phyloP scores from a whole-genome alignment of 2,888 invertebrate species.

The Cataglyphis altisquamis region DNA sequence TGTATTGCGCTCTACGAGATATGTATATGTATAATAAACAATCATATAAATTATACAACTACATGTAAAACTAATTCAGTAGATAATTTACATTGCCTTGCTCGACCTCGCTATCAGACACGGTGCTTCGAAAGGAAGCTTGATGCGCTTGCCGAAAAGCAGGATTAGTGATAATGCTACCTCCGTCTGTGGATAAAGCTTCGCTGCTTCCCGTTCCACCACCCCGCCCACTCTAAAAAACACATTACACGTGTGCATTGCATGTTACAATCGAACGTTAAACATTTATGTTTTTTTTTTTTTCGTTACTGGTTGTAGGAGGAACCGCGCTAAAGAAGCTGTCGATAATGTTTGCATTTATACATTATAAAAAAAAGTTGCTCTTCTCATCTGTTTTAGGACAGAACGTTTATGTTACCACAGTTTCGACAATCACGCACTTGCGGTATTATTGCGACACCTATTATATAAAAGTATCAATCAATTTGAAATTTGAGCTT shows the following conservation, averaged over 20 bases:
- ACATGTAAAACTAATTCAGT: conserved; percentile 61
- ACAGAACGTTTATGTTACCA: conserved; percentile 14
- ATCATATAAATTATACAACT: conserved; percentile 40
- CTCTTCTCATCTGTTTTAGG: conserved; percentile 6
- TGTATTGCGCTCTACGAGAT: conserved; percentile 15
- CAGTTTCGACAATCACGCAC: conserved; percentile 17
- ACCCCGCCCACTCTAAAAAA: conserved; percentile 80
- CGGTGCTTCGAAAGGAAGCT: conserved; percentile 93
- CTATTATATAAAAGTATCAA: conserved; percentile 2
- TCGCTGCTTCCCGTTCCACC: conserved; percentile 83
- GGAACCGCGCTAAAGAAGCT: conserved; percentile 1
- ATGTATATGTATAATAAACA: conserved; percentile 15
- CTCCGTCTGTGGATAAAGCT: conserved; percentile 88
- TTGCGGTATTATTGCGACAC: conserved; percentile 18
- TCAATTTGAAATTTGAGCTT: conserved; percentile 36
- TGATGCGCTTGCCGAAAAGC: conserved; percentile 92
- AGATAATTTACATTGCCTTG: conserved; percentile 91
- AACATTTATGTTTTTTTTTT: conserved; percentile 12
- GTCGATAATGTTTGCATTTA: conserved; percentile 15
- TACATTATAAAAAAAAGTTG: neutral
- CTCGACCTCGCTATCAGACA: conserved; percentile 97
- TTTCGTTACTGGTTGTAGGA: conserved; percentile 17
- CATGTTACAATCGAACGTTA: conserved; percentile 43
- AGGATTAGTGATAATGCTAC: conserved; percentile 94
- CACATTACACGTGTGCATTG: conserved; percentile 66